Conservation (phyloP, 2,113 vertebrate genomes). For the Hemibagrus wyckioides region DNA sequence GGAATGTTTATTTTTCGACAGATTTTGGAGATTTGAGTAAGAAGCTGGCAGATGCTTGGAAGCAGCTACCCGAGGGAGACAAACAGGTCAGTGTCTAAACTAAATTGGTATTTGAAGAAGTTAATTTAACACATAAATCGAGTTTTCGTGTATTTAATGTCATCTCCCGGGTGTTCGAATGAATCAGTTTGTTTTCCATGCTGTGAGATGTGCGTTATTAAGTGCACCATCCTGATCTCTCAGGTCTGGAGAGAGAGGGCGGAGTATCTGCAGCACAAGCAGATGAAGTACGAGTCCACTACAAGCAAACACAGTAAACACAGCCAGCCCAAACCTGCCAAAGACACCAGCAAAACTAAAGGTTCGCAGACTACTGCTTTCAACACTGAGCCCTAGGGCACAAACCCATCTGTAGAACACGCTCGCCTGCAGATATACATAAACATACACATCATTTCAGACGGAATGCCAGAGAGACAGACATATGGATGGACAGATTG, state of each 20-base stretch:
- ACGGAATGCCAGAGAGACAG: neutral
- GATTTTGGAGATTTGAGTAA: conserved; percentile 97
- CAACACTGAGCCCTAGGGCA: neutral
- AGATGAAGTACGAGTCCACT: conserved; percentile 96
- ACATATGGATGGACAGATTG: neutral
- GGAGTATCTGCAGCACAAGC: conserved; percentile 95
- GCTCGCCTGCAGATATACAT: neutral
- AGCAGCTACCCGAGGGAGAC: conserved; percentile 95
- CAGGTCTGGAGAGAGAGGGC: conserved; percentile 97
- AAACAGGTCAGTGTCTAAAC: conserved; percentile 81
- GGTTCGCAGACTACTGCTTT: conserved; percentile 14
- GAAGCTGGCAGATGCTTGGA: conserved; percentile 96
- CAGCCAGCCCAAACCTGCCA: conserved; percentile 36
- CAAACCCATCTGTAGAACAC: neutral
- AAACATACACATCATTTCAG: neutral
- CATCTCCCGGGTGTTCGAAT: neutral
- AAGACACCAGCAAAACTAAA: conserved; percentile 44
- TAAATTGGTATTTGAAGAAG: neutral
- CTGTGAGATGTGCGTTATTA: neutral
- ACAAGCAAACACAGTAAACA: conserved; percentile 80
- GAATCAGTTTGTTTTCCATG: neutral
- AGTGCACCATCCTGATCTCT: neutral
- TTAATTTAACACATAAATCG: neutral
- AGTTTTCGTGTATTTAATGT: neutral
- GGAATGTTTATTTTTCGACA: conserved; percentile 59